Base-by-base conservation (phyloP, 2,888 invertebrate genomes). In the Polylopha cassiicola region DNA sequence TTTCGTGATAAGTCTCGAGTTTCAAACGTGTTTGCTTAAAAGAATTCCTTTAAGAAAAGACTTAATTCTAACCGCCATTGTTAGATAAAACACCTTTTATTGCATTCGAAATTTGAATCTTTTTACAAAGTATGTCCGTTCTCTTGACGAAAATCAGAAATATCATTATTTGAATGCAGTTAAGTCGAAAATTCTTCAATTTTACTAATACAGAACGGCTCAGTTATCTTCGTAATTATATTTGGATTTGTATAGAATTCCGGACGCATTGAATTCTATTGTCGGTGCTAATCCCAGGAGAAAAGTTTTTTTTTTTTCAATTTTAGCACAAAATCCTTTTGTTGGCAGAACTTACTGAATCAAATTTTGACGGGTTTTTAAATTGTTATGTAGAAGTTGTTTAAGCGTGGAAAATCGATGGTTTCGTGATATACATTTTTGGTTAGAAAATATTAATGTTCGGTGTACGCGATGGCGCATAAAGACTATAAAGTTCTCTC, bases 221-320 rank as follows among this genome's bases (percentile, higher is more conserved):
- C n/a, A n/a, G n/a, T n/a, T n/a, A n/a, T n/a, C n/a, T n/a, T n/a
- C n/a, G n/a, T n/a, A n/a, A n/a, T n/a, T n/a, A n/a, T n/a, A n/a
- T n/a, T n/a, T n/a, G 23, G 22, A 21, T 36, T 36, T 30, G 34
- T 36, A 36, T 27, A 20, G 27, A 36, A 50, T 44, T 51, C 43
- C 37, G 46, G 32, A 42, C 24, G 44, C 38, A 47, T 46, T 38
- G 43, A 43, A 43, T 41, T 55, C 58, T 47, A 50, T 65, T 64
- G 61, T 63, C 45, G 47, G 34, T 47, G 52, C 52, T 65, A 67
- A 65, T 67, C 65, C 61, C 50, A 22, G 48, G 56, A 55, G 52
- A 62, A 65, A n/a, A n/a, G n/a, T 60, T 15, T 55, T 55, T 59
- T 58, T 61, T 55, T 47, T 49, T 39, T 26, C 21, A 23, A 24